A percentile compares a stretch with the other conserved stretches of the same genome.
Conservation (phyloP, 2,113 vertebrate genomes). For the Heptranchias perlo region DNA sequence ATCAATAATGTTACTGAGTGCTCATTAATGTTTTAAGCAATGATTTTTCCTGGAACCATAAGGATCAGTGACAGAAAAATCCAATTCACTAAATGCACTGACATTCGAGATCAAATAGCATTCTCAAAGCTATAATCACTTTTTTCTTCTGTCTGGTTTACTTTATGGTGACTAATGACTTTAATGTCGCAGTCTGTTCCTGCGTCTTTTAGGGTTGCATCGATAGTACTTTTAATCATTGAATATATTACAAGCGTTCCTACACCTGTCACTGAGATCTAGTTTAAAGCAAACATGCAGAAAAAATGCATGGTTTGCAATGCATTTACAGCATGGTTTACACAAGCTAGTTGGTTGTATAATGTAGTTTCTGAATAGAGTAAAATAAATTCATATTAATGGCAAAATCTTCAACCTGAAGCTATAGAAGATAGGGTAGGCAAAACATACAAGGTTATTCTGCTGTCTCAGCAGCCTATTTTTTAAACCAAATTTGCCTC, state of each 20-base stretch:
- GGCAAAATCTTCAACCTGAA: conserved; percentile 16
- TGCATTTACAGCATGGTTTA: conserved; percentile 26
- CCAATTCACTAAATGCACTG: conserved; percentile 33
- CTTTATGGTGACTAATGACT: conserved; percentile 21
- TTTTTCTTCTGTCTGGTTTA: not conserved
- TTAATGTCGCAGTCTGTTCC: conserved; percentile 25
- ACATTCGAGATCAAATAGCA: conserved; percentile 35
- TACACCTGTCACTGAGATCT: conserved; percentile 36
- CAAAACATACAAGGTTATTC: conserved; percentile 14
- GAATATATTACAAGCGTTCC: conserved; percentile 24
- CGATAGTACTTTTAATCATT: conserved; percentile 7
- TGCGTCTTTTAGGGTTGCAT: conserved; percentile 6
- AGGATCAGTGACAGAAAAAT: conserved; percentile 37
- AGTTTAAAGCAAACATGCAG: conserved; percentile 34
- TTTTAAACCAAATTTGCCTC: not conserved
- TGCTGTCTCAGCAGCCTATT: not conserved
- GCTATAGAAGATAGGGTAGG: conserved; percentile 28
- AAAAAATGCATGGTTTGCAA: conserved; percentile 33
- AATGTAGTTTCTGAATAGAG: not conserved
- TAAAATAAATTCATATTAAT: conserved; percentile 4
- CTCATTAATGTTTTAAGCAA: conserved; percentile 36
- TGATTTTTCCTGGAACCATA: conserved; percentile 36
- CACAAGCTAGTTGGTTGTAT: conserved; percentile 25
- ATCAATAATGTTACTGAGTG: conserved; percentile 35
- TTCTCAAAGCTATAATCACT: conserved; percentile 37